Evolutionary conservation across 2,797 vertebrate species (phyloP).

Genomic region (Xenopus petersii): DNA sequence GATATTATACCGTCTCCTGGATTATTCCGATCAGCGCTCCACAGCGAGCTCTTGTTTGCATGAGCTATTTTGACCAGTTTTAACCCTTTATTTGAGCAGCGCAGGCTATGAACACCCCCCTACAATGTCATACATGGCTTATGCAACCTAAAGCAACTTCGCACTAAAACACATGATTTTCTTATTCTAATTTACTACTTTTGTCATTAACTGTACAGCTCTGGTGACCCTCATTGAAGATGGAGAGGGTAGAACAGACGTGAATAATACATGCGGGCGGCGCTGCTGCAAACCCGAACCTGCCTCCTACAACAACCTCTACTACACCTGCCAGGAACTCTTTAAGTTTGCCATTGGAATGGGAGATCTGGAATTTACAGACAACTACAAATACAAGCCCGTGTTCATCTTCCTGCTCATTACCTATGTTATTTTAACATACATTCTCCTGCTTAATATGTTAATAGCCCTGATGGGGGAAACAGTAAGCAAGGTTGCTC

Average conservation of each 20-base stretch:
- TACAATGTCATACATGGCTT: no score
- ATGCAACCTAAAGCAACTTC: no score
- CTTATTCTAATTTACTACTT: background rate
- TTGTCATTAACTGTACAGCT: slow-evolving; percentile 60
- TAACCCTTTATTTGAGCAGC: no score
- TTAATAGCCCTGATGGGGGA: slow-evolving; percentile 93
- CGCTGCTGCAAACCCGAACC: slow-evolving; percentile 34
- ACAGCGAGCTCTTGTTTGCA: no score
- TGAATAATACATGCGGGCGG: slow-evolving; percentile 25
- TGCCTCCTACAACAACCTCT: slow-evolving; percentile 72
- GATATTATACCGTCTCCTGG: no score
- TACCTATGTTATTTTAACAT: slow-evolving; percentile 88
- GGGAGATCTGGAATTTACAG: slow-evolving; percentile 90
- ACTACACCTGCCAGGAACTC: slow-evolving; percentile 84
- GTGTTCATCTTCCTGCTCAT: slow-evolving; percentile 86
- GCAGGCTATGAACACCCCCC: no score
- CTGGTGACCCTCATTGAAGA: slow-evolving; percentile 85
- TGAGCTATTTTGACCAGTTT: no score
- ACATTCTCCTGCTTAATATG: slow-evolving; percentile 96
- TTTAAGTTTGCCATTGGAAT: slow-evolving; percentile 98
- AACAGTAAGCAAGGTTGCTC: slow-evolving; percentile 81
- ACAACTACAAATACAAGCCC: slow-evolving; percentile 75
- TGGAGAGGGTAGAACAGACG: slow-evolving; percentile 53
- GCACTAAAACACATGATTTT: background rate
- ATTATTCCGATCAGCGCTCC: no score